Base-by-base conservation (phyloP, 2,888 invertebrate genomes). In the Netelia inedita region DNA sequence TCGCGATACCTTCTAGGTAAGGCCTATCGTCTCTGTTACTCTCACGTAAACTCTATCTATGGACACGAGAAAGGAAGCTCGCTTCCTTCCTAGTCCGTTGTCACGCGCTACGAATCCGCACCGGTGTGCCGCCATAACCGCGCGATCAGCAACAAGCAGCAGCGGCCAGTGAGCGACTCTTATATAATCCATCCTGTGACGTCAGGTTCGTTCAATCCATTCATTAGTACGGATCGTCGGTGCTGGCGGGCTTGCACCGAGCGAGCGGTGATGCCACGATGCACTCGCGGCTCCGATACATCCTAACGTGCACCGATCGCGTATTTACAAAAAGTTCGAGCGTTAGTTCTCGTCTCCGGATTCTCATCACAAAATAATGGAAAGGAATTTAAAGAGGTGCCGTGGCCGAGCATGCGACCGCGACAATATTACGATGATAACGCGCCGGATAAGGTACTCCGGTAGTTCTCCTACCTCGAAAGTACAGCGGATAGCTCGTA, bases 131-230 rank as follows among this genome's bases (percentile, higher is more conserved):
- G 21, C 57, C 19, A 57, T 19, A 19, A 57, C 57, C 19, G 16
- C 16, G 65, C 59, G 57, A 76, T 50, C 59, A 65, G 43, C 72
- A 53, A 50, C 57, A 46, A 46, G 46, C 73, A 73, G 63, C 73
- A 76, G 65, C 66, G 55, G 43, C 72, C 35, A 50, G 19, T 66
- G 63, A 19, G 43, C 66, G 78, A 88, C 91, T 90, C 92, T 93
- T 93, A 93, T 92, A 92, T 93, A 93, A 93, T 92, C 93, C 92
- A 92, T 93, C 93, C 93, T 92, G 92, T 93, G 92, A 93, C 93
- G 93, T 93, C 92, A 91, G 85, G 88, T 90, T 90, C 82, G 90
- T 91, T 93, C 92, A 92, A 92, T 93, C 91, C 93, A 93, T 92
- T 93, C 92, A 92, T 93, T 91, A 91, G 89, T 79, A 86, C 73